Evolutionary conservation across 2,113 vertebrate species (phyloP).

Genomic region (Cottus gobio): DNA sequence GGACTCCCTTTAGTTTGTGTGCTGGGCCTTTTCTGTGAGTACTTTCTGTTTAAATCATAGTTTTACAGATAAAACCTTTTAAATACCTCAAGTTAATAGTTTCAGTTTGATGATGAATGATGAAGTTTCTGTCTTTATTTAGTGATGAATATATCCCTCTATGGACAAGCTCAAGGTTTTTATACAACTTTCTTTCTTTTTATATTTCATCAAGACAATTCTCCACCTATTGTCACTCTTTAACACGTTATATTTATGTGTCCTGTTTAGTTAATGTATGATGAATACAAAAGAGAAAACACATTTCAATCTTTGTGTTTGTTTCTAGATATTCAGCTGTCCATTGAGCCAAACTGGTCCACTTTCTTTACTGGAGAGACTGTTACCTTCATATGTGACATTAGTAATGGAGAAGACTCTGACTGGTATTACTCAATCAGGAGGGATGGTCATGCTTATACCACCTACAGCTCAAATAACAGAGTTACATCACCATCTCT

Average conservation of each 20-base stretch:
- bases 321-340: neutral
- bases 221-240: neutral
- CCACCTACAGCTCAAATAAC: accelerated
- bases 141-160: neutral
- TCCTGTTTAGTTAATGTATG: no score
- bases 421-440: neutral
- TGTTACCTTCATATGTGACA: conserved; percentile 11
- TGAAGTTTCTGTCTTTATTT: neutral
- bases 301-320: neutral
- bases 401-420: accelerated
- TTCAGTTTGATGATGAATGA: neutral
- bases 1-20: neutral
- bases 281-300: neutral
- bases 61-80: neutral
- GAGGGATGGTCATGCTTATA: accelerated
- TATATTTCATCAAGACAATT: neutral
- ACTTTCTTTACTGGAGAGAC: conserved; percentile 1
- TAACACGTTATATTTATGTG: neutral
- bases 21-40: conserved; percentile 2
- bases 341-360: conserved; percentile 15
- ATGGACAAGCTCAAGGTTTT: conserved; percentile 21
- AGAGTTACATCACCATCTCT: accelerated
- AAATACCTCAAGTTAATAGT: no score
- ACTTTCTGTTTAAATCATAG: neutral
- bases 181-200: neutral